These are phyloP conservation scores for Pagetopsis macropterus DNA, from an alignment of 2,797 vertebrate species.

Conservation along the genomic window DNA sequence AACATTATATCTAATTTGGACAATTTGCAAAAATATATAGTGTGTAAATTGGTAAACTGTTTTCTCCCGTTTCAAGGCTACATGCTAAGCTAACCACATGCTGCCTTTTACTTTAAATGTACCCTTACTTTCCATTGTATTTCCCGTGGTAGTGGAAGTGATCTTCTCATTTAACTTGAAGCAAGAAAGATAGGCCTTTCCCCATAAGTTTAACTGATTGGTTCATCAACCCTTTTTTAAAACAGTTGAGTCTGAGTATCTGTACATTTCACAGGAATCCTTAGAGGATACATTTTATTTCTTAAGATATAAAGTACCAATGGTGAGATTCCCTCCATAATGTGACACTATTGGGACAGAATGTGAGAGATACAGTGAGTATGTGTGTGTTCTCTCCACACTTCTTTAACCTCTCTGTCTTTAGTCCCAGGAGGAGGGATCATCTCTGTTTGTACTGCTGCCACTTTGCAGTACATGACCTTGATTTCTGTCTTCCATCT, in stretches of 20 bases:
- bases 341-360: slow-evolving; percentile 1
- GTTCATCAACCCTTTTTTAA: background rate
- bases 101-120: too few species aligned
- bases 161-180: background rate
- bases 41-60: background rate
- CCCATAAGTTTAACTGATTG: background rate
- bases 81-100: background rate
- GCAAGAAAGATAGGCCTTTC: background rate
- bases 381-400: background rate
- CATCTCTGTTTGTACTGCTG: slow-evolving; percentile 64
- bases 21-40: background rate
- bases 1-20: background rate
- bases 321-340: background rate
- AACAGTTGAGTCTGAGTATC: background rate
- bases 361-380: background rate
- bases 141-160: background rate
- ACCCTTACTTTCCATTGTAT: background rate
- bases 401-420: slow-evolving; percentile 46
- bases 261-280: background rate
- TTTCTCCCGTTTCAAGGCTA: background rate
- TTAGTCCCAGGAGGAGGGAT: slow-evolving; percentile 62
- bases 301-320: background rate
- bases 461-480: slow-evolving; percentile 64
- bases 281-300: background rate
- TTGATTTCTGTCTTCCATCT: slow-evolving; percentile 56